phyloP scores from a whole-genome alignment of 2,113 vertebrate species.

The Ardeotis arabs region DNA sequence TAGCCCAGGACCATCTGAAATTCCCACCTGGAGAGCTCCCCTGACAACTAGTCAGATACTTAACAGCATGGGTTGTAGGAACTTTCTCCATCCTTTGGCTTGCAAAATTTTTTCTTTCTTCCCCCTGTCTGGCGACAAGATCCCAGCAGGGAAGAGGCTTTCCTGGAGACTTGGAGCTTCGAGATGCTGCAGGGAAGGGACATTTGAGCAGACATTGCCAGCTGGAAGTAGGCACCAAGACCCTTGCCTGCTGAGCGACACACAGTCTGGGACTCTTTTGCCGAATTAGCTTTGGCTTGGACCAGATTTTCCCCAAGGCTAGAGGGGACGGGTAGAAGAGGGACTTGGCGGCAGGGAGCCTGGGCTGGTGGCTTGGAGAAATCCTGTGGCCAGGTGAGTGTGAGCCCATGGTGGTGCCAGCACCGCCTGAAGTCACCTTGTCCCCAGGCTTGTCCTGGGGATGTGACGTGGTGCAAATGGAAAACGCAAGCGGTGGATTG shows the following conservation, averaged over 20 bases:
- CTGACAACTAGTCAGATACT: background rate
- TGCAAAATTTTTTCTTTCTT: background rate
- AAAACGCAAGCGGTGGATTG: rapidly evolving
- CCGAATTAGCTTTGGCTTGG: background rate
- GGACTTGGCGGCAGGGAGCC: background rate
- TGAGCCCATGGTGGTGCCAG: background rate
- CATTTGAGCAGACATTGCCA: background rate
- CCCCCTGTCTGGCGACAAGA: background rate
- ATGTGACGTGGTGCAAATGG: background rate
- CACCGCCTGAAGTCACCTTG: background rate
- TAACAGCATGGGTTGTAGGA: background rate
- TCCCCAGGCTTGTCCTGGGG: background rate
- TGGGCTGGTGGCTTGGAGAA: background rate
- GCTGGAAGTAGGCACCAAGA: background rate
- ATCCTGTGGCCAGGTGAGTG: rapidly evolving
- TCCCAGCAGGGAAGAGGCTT: background rate
- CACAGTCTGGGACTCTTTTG: rapidly evolving
- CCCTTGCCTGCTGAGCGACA: background rate
- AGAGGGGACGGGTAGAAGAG: background rate
- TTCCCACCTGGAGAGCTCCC: background rate
- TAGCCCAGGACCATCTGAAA: background rate
- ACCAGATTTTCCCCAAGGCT: background rate
- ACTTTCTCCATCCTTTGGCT: background rate
- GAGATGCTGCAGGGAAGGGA: background rate
- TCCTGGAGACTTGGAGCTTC: background rate